A percentile compares a stretch with the other conserved stretches of the same genome.
Evolutionary conservation across 2,888 invertebrate genomes (phyloP).

Genomic region (Phlogophora meticulosa): DNA sequence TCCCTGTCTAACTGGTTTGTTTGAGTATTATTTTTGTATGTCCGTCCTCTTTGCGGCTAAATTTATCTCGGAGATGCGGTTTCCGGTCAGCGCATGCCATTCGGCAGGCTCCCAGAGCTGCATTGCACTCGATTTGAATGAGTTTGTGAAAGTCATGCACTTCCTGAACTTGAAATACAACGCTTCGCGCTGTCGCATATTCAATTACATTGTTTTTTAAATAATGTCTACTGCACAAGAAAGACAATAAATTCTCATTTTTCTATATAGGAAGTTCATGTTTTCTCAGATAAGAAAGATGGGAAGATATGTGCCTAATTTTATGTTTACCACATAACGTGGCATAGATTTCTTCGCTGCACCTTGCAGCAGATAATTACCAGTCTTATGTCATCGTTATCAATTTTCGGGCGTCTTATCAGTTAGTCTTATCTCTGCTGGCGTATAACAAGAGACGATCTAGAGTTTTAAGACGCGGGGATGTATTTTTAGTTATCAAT

Average conservation of each 20-base stretch:
- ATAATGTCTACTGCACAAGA: background rate
- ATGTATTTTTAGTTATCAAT: slow-evolving; percentile 10
- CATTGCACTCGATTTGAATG: slow-evolving; percentile 76
- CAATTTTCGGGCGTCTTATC: slow-evolving; percentile 54
- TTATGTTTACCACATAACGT: background rate
- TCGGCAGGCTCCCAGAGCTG: slow-evolving; percentile 69
- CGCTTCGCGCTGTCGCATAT: slow-evolving; percentile 7
- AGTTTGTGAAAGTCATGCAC: slow-evolving; percentile 73
- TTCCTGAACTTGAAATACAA: slow-evolving; percentile 63
- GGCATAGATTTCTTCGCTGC: slow-evolving; percentile 42
- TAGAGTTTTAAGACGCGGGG: slow-evolving; percentile 17
- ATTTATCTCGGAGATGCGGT: slow-evolving; percentile 85
- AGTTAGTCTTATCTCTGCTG: slow-evolving; percentile 29
- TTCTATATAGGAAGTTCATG: slow-evolving; percentile 1
- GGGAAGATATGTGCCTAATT: background rate
- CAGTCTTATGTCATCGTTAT: slow-evolving; percentile 54
- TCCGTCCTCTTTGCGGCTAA: slow-evolving; percentile 83
- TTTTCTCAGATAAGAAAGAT: slow-evolving; percentile 14
- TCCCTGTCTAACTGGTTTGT: slow-evolving; percentile 70
- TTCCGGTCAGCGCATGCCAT: slow-evolving; percentile 83
- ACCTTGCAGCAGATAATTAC: slow-evolving; percentile 52
- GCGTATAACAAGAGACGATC: slow-evolving; percentile 28
- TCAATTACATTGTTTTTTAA: background rate
- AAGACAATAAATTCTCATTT: background rate
- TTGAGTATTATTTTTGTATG: slow-evolving; percentile 68